Evolutionary conservation across 1,140 invertebrate species (phyloP).

Genomic region (fruit fly (Drosophila melanogaster)): DNA sequence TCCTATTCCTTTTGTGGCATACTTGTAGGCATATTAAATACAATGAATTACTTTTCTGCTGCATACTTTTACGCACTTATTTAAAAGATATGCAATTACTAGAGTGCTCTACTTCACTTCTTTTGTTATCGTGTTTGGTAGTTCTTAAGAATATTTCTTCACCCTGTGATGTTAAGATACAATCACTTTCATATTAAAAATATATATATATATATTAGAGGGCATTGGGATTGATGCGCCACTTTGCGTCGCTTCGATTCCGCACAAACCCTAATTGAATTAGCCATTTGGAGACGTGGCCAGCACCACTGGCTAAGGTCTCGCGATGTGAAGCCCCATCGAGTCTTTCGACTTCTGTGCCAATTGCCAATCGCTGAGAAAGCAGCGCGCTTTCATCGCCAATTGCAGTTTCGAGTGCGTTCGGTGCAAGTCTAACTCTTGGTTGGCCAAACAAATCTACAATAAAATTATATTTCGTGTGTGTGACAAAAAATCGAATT

Average conservation of each 20-base stretch:
- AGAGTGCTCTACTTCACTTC: too few species aligned
- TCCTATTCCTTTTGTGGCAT: neutral
- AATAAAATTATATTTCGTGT: too few species aligned
- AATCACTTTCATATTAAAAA: too few species aligned
- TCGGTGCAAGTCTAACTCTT: slow-evolving; percentile 67
- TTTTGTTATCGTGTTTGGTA: too few species aligned
- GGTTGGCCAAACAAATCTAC: neutral
- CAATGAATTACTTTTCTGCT: too few species aligned
- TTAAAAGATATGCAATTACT: too few species aligned
- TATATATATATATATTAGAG: too few species aligned
- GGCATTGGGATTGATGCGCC: neutral
- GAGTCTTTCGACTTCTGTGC: slow-evolving; percentile 25
- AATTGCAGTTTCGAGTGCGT: slow-evolving; percentile 78
- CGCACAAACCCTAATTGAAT: slow-evolving; percentile 60
- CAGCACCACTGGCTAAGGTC: slow-evolving; percentile 50
- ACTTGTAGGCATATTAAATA: neutral
- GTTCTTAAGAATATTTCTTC: too few species aligned
- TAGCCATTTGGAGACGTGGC: slow-evolving; percentile 48
- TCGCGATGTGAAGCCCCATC: slow-evolving; percentile 60
- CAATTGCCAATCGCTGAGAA: slow-evolving; percentile 21
- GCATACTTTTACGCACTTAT: too few species aligned
- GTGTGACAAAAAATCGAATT: neutral
- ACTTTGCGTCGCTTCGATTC: too few species aligned
- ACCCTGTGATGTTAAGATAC: too few species aligned
- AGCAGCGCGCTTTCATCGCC: slow-evolving; percentile 39